Conservation (phyloP, 2,797 vertebrate genomes). For the Myotis pilosus region DNA sequence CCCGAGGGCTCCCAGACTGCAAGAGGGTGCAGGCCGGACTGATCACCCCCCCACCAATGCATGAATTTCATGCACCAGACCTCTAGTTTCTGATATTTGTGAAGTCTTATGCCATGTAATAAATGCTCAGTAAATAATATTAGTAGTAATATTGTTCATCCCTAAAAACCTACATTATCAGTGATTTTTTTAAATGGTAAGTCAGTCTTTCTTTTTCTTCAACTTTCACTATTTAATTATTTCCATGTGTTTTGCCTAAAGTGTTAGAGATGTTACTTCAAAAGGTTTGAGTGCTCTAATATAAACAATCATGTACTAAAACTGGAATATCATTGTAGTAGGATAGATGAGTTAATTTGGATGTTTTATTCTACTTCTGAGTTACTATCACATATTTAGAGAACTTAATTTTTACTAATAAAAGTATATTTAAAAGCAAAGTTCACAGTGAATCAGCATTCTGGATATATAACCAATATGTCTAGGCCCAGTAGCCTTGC, state of each 20-base stretch:
- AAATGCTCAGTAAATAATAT: background rate
- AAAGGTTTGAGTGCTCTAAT: background rate
- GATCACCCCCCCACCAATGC: too few relatives aligned
- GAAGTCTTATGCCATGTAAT: background rate
- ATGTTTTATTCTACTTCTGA: background rate
- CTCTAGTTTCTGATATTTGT: background rate
- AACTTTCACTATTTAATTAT: background rate
- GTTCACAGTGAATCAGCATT: conserved; percentile 64
- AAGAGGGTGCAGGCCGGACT: too few relatives aligned
- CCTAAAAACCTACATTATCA: background rate
- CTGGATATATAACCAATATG: conserved; percentile 32
- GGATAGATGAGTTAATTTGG: background rate
- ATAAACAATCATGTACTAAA: background rate
- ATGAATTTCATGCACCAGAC: too few relatives aligned
- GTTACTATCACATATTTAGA: conserved; percentile 29
- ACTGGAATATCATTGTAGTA: background rate
- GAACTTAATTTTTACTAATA: conserved; percentile 24
- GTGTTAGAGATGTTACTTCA: background rate
- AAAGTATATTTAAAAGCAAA: conserved; percentile 54
- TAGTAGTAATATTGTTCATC: background rate
- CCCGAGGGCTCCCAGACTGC: too few relatives aligned
- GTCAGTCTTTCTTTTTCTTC: background rate
- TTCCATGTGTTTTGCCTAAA: background rate
- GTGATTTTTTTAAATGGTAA: background rate
- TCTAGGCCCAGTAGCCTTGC: background rate